Base-by-base conservation (phyloP, 2,797 vertebrate species). In the Alauda arvensis region DNA sequence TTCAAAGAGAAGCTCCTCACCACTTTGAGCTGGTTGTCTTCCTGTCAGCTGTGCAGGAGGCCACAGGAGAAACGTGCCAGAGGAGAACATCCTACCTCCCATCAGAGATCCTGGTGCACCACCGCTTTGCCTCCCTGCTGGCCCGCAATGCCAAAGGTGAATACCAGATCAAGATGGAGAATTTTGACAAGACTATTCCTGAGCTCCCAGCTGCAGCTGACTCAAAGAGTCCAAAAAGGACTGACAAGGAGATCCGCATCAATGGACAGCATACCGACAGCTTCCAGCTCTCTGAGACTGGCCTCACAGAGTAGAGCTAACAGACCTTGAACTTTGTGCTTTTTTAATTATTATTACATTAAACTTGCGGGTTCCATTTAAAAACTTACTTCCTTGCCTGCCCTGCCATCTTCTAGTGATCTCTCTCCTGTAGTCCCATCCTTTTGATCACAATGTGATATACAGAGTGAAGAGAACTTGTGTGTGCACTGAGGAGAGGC, bases 71-170 rank as follows among this genome's bases (percentile, higher is more conserved):
- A 94, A 97, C 95, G 4, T 99, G 98, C 84, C 98, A 99, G 84
- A 98, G 98, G 95, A 98, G 98, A 96, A 99, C 99, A 53, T 99
- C 99, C 80, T 99, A 99, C 81, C 96, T 99, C 34, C 97, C 97
- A 3, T 98, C 98, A 11, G 99, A 99, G 97, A 99, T 99, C 93
- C 96, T 98, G 94, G 96, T 98, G 87, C 97, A 98, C 67, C 98
- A 98, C 25, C 95, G 95, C 59, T 99, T 99, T 40, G 96, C 98
- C 43, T 95, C 98, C 1, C 96, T 98, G 31, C 83, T 98, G 74
- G 97, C 96, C 70, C 95, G 97, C 89, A 98, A 97, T 21, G 93
- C 97, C 83, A 97, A 97, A 79, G 98, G 98, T 10, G 97, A 97
- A 79, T 99, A 99, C 91, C 96, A 97, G 74, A 96, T 98, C 94